Evolutionary conservation across 2,113 vertebrate species (phyloP), one percentile per base, ranked within the genome.

Genomic region (Piprites chloris): DNA sequence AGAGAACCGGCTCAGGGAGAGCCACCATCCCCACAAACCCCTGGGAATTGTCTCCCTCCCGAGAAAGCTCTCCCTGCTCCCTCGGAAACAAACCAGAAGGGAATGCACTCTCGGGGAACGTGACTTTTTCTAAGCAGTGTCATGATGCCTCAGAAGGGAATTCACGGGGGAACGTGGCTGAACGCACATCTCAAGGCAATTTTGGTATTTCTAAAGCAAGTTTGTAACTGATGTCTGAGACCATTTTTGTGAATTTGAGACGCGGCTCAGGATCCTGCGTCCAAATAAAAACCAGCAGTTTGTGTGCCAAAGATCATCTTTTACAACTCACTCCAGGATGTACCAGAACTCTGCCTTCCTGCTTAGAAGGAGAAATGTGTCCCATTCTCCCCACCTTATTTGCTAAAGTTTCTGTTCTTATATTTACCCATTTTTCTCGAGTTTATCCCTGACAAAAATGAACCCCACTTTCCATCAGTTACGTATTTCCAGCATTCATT

Each of bases 1-100:
- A 32, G 75, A 86, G 63, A 32, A 65, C 10, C 5, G 11, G 41
- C 68, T 52, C 14, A 1, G 61, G 0, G 5, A 88, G 12, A 89
- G 26, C 17, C 82, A 44, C 1, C 13, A 12, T 15, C 22, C 10
- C 6, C 66, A 41, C 9, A 61, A 85, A 72, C 5, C 12, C 44
- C 30, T 23, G 44, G 18, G 23, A 52, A 39, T 44, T 46, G 39
- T 8, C 69, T 56, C 12, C 33, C 30, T 42, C 49, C 19, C 3
- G 0, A 58, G 22, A 41, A 53, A 41, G 53, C 10, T 2, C 23
- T 66, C 55, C 11, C 22, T 18, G 12, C n/a, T 42, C 63, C 28
- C 46, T 49, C 53, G 52, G 77, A 89, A 95, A 84, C 23, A 72
- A 86, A 95, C 11, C 35, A 65, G 41, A 76, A 71, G 33, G 37